phyloP scores from a whole-genome alignment of 2,797 vertebrate species.

The Salmo trutta region DNA sequence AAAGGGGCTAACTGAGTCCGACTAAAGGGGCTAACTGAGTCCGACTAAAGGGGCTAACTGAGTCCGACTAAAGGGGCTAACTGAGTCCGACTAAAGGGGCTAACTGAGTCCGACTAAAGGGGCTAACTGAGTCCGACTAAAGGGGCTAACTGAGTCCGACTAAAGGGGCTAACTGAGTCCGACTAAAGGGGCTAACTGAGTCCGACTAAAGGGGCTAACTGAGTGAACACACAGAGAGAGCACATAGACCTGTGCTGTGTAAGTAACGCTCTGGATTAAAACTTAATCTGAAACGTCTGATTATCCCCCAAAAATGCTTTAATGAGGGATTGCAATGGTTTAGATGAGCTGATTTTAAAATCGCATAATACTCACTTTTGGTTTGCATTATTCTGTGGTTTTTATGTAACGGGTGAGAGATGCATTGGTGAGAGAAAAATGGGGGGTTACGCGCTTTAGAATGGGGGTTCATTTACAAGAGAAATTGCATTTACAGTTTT shows the following conservation, averaged over 20 bases:
- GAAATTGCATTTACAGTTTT: not conserved
- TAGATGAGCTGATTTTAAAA: conserved; percentile 37
- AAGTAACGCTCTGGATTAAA: conserved; percentile 56
- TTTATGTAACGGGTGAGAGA: conserved; percentile 16
- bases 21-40: conserved; percentile 34
- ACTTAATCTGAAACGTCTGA: conserved; percentile 47
- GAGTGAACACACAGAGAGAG: conserved; percentile 31
- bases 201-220: conserved; percentile 22
- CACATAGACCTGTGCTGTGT: conserved; percentile 21
- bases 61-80: conserved; percentile 24
- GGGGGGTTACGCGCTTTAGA: not conserved
- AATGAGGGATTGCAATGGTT: conserved; percentile 51
- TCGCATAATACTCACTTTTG: conserved; percentile 31
- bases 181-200: conserved; percentile 22
- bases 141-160: conserved; percentile 36
- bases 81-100: conserved; percentile 27
- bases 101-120: conserved; percentile 23
- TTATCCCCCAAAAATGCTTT: conserved; percentile 44
- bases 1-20: conserved; percentile 23
- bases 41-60: not conserved
- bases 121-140: conserved; percentile 17
- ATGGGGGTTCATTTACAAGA: not conserved
- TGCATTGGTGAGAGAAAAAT: not conserved
- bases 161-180: conserved; percentile 23
- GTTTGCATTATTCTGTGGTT: conserved; percentile 17